Conservation (phyloP, 2,888 invertebrate genomes). For the Scelioninae gen. 1 region DNA sequence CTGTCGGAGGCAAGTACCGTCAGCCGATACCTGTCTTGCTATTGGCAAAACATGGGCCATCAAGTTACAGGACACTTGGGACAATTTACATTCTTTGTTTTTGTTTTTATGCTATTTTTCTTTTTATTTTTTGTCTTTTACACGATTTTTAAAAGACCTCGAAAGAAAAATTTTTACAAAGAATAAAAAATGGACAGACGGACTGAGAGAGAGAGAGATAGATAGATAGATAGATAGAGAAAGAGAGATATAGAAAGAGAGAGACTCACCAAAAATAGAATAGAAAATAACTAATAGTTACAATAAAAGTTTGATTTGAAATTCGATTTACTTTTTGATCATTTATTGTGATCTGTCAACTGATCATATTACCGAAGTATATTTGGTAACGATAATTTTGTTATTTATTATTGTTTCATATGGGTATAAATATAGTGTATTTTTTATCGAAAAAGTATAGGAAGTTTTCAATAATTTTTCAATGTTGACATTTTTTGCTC, state of each 20-base stretch:
- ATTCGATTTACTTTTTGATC: slow-evolving; percentile 8
- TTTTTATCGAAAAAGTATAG: too few relatives aligned
- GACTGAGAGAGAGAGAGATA: slow-evolving; percentile 67
- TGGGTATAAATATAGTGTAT: too few relatives aligned
- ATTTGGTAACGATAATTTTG: slow-evolving; percentile 29
- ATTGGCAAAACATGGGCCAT: slow-evolving; percentile 90
- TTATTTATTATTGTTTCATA: slow-evolving; percentile 7
- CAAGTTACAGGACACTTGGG: slow-evolving; percentile 85
- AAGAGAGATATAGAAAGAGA: slow-evolving; percentile 46
- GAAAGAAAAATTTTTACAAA: slow-evolving; percentile 52
- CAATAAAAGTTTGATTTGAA: slow-evolving; percentile 1
- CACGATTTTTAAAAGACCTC: slow-evolving; percentile 44
- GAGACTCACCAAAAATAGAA: slow-evolving; percentile 80
- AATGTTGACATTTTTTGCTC: too few relatives aligned
- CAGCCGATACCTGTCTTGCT: slow-evolving; percentile 98
- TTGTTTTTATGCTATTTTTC: not conserved
- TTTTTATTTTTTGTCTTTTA: slow-evolving; percentile 54
- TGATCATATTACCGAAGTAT: slow-evolving; percentile 3
- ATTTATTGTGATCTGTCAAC: slow-evolving; percentile 5
- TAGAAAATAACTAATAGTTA: slow-evolving; percentile 52
- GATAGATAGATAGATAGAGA: slow-evolving; percentile 52
- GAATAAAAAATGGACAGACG: slow-evolving; percentile 66
- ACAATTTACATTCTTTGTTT: slow-evolving; percentile 76
- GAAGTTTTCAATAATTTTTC: too few relatives aligned
- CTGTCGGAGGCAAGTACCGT: slow-evolving; percentile 98